Conservation (phyloP, 92 coral and sea anemone species). For the Epizoanthus rinbou region DNA sequence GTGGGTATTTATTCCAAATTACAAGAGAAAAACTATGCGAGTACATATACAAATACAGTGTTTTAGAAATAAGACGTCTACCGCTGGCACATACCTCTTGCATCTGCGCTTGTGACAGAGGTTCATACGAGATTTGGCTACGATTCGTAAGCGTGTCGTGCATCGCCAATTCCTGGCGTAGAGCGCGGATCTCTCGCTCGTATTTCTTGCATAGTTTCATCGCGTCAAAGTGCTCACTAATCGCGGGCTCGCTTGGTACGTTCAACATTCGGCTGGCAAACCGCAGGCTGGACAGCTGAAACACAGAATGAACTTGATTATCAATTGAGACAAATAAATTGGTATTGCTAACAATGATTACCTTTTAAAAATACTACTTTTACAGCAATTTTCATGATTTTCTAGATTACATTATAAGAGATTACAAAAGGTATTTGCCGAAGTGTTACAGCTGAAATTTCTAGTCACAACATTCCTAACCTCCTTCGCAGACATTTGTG, state of each 20-base stretch:
- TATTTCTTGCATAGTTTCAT: slow-evolving; percentile 85
- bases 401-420: too few relatives aligned
- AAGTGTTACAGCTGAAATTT: too few relatives aligned
- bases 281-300: slow-evolving; percentile 88
- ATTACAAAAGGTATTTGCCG: too few relatives aligned
- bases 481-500: too few relatives aligned
- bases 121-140: slow-evolving; percentile 97
- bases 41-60: too few relatives aligned
- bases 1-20: too few relatives aligned
- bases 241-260: slow-evolving; percentile 93
- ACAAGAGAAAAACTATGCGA: too few relatives aligned
- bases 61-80: too few relatives aligned
- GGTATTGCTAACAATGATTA: background rate
- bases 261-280: slow-evolving; percentile 95
- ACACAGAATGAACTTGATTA: background rate
- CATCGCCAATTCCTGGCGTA: slow-evolving; percentile 95
- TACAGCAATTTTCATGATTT: too few relatives aligned
- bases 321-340: background rate
- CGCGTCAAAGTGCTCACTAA: slow-evolving; percentile 78
- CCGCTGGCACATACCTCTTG: slow-evolving; percentile 48
- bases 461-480: too few relatives aligned
- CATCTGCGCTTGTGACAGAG: slow-evolving; percentile 89
- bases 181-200: slow-evolving; percentile 86
- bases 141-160: slow-evolving; percentile 98
- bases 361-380: too few relatives aligned